Evolutionary conservation across 2,113 vertebrate species (phyloP), one percentile per base, ranked within the genome.

Genomic region (Mola mola): DNA sequence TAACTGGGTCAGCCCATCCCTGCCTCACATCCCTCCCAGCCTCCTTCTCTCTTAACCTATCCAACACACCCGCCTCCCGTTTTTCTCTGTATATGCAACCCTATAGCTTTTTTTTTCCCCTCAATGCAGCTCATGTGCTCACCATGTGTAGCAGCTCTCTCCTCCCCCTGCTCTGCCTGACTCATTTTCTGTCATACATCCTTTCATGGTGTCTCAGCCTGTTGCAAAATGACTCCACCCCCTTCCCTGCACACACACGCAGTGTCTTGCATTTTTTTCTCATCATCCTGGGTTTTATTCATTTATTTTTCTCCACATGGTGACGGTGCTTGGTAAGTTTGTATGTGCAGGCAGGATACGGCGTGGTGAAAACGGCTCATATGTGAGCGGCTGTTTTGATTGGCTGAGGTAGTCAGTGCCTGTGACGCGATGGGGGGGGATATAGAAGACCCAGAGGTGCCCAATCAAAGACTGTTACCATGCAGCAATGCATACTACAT

Each of bases 391-490:
- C 51, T 57, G 12, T 41, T 78, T 60, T 79, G 73, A 89, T 89
- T 90, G 86, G 89, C 36, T 47, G 46, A 82, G 31, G 57, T 31
- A 8, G 41, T 66, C 44, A 78, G 66, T 67, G 55, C 50, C 60
- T 31, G 51, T 50, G 47, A 64, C 77, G 46, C 55, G 46, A n/a
- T n/a, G n/a, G 60, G 46, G 44, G 26, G 80, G 65, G 73, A 76
- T 83, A 85, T 74, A 71, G 84, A 81, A 60, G 64, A 76, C 74
- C 56, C 46, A 61, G 50, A 5, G 16, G 53, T 51, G 56, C 69
- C 86, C 88, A 86, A 89, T 90, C 69, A 82, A 65, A 72, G 66
- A 24, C 65, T 85, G 89, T 91, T 90, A 67, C 89, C 56, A 90
- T 87, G 89, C 81, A 78, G 47, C 71, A 43, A 51, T 5, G 0